Conservation (phyloP, 2,797 vertebrate genomes). For the Rhabdophis nuchalis region DNA sequence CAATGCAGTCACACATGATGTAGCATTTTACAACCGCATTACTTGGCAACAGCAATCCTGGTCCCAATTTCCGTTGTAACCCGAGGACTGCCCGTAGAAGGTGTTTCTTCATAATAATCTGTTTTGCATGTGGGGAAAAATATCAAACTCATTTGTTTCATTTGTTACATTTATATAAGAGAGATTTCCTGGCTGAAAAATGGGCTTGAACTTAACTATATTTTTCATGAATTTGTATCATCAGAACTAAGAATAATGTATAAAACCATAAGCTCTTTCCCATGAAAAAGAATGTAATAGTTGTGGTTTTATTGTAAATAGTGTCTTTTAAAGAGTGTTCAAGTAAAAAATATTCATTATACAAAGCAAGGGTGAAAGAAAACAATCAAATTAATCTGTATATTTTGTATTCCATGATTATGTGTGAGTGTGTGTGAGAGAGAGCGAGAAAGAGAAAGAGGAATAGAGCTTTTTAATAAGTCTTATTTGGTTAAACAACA, state of each 20-base stretch:
- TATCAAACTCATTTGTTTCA: not conserved
- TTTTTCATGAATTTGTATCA: conserved; percentile 19
- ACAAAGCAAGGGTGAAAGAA: not conserved
- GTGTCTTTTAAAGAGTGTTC: not conserved
- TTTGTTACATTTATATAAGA: not conserved
- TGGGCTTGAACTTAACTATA: not conserved
- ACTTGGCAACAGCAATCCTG: not conserved
- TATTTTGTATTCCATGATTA: not conserved
- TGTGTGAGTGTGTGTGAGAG: not conserved
- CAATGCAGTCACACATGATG: not conserved
- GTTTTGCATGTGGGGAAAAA: conserved; percentile 3
- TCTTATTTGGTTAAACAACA: not conserved
- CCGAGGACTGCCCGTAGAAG: not conserved
- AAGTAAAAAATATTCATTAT: not conserved
- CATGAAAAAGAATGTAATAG: not conserved
- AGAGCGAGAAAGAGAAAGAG: too few relatives aligned
- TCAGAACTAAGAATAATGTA: not conserved
- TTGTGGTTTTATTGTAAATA: not conserved
- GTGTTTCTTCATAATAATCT: conserved; percentile 31
- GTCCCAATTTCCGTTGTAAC: not conserved
- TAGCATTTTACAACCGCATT: not conserved
- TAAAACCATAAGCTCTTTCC: not conserved
- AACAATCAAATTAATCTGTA: not conserved
- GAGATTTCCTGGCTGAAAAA: not conserved
- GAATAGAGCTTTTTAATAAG: not conserved